phyloP scores from a whole-genome alignment of 37 sponge, comb jelly and placozoan genomes.

The Oopsacas minuta region DNA sequence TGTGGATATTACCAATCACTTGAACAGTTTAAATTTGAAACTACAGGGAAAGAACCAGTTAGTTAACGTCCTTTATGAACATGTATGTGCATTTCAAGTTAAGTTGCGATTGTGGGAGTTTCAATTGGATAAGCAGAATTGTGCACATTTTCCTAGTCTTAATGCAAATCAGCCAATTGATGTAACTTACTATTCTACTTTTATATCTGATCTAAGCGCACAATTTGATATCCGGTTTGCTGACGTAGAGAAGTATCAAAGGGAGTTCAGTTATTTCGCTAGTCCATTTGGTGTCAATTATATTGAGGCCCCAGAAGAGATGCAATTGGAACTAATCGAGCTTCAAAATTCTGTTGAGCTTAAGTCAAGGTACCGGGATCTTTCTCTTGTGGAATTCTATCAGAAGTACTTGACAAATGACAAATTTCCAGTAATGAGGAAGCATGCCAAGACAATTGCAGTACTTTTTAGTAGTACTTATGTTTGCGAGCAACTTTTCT shows the following conservation, averaged over 20 bases:
- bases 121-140: not conserved
- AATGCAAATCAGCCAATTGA: not conserved
- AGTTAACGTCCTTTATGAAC: constrained; percentile 5
- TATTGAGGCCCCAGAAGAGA: not conserved
- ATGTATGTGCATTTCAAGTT: not conserved
- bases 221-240: not conserved
- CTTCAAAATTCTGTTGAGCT: constrained; percentile 7
- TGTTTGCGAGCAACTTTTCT: constrained; percentile 17
- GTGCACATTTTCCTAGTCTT: not conserved
- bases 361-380: not conserved
- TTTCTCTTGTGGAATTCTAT: not conserved
- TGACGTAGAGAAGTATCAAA: not conserved
- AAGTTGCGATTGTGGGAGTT: constrained; percentile 11
- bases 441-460: constrained; percentile 3
- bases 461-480: constrained; percentile 2
- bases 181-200: not conserved
- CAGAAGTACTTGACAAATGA: not conserved
- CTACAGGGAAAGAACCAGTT: not conserved
- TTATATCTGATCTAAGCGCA: not conserved
- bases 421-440: not conserved
- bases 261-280: constrained; percentile 2
- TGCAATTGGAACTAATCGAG: not conserved
- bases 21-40: not conserved
- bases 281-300: not conserved
- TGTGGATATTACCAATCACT: constrained; percentile 12